Evolutionary conservation across 2,888 invertebrate species (phyloP).

Genomic region (Nephrotoma appendiculata): DNA sequence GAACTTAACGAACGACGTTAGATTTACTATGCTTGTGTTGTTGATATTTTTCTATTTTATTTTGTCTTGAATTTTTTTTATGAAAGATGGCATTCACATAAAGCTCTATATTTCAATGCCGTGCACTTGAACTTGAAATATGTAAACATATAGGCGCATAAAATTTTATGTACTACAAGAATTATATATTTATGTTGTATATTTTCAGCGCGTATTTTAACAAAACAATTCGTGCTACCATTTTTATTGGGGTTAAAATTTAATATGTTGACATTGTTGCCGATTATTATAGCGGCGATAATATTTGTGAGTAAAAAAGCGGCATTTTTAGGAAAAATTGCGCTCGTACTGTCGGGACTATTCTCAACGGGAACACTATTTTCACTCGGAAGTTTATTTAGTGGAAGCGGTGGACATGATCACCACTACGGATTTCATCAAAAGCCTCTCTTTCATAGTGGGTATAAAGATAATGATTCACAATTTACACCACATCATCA

Average conservation of each 20-base stretch:
- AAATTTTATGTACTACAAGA: not conserved
- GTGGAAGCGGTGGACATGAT: conserved; percentile 11
- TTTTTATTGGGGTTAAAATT: conserved; percentile 68
- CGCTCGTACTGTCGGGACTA: conserved; percentile 52
- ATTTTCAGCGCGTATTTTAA: conserved; percentile 50
- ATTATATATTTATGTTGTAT: not conserved
- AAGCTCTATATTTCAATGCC: not conserved
- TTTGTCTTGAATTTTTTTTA: not conserved
- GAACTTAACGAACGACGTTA: not conserved
- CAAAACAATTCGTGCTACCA: conserved; percentile 59
- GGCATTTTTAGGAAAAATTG: conserved; percentile 57
- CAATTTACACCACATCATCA: conserved; percentile 20
- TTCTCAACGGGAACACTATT: conserved; percentile 39
- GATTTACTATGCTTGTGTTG: not conserved
- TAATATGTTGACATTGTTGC: conserved; percentile 57
- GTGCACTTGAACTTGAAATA: not conserved
- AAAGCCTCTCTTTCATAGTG: conserved; percentile 9
- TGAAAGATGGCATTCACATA: not conserved
- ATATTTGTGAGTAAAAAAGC: conserved; percentile 65
- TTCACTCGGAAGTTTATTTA: conserved; percentile 17
- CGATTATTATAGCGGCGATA: conserved; percentile 53
- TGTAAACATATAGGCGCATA: not conserved
- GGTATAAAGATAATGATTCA: conserved; percentile 12
- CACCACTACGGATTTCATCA: not conserved
- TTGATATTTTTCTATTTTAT: not conserved